These are phyloP conservation scores for Isaurus tuberculatus DNA, from an alignment of 92 coral and sea anemone genomes.

Conservation along the genomic window DNA sequence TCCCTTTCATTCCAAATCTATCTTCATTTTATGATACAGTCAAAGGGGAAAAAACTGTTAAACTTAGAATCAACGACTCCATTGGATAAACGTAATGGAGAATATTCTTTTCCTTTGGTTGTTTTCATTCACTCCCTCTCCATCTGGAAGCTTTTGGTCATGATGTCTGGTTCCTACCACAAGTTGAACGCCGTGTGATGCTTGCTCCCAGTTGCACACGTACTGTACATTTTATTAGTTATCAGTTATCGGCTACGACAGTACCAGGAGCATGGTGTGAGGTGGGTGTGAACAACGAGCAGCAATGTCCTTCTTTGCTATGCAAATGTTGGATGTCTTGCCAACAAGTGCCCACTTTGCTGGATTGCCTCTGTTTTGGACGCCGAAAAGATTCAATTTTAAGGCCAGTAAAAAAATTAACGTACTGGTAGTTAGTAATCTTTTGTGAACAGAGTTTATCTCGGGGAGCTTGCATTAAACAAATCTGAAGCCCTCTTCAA, in stretches of 20 bases:
- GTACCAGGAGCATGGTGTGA: constrained; percentile 5
- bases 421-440: constrained; percentile 50
- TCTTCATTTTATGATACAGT: not conserved
- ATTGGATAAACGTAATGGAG: constrained; percentile 4
- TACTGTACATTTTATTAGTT: constrained; percentile 22
- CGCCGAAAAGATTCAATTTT: constrained; percentile 40
- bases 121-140: constrained; percentile 85
- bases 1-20: not conserved
- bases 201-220: constrained; percentile 70
- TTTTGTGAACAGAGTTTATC: constrained; percentile 8
- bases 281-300: constrained; percentile 44
- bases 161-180: constrained; percentile 90
- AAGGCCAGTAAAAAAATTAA: constrained; percentile 52
- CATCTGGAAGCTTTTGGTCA: constrained; percentile 93
- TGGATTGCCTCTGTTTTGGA: constrained; percentile 30
- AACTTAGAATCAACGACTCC: not conserved
- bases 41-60: constrained; percentile 12
- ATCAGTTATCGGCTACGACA: constrained; percentile 22
- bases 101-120: not conserved
- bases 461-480: constrained; percentile 77
- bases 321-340: constrained; percentile 54
- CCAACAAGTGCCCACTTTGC: constrained; percentile 54
- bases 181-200: constrained; percentile 66
- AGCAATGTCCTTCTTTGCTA: constrained; percentile 46
- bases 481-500: constrained; percentile 64